Conservation (phyloP, 2,797 vertebrate genomes). For the Tinamus major region DNA sequence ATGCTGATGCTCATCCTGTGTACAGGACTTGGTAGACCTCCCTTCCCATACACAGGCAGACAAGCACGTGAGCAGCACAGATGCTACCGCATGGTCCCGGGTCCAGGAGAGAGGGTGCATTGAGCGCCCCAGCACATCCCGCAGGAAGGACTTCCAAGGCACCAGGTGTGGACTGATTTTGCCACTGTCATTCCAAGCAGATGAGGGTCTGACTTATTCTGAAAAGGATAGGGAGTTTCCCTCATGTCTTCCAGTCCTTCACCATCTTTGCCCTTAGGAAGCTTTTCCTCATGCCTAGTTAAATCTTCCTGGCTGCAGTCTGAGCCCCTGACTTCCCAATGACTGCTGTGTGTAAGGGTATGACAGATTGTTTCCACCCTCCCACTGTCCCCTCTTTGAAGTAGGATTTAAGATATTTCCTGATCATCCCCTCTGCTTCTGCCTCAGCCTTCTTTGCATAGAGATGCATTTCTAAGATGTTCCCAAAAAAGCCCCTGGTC, state of each 20-base stretch:
- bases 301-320: background rate
- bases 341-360: background rate
- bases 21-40: background rate
- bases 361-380: background rate
- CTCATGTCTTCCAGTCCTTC: background rate
- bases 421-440: background rate
- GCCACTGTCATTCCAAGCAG: background rate
- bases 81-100: fast-evolving
- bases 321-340: background rate
- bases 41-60: background rate
- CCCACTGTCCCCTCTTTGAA: background rate
- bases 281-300: background rate
- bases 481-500: background rate
- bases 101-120: background rate
- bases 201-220: background rate
- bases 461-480: background rate
- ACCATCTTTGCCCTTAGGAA: background rate
- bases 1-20: conserved; percentile 72
- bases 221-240: background rate
- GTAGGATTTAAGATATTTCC: background rate
- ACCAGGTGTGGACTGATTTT: background rate
- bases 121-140: background rate
- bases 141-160: background rate
- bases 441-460: background rate
- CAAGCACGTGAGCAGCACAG: background rate